phyloP scores from a whole-genome alignment of 2,888 invertebrate genomes.

The Nasonia oneida region DNA sequence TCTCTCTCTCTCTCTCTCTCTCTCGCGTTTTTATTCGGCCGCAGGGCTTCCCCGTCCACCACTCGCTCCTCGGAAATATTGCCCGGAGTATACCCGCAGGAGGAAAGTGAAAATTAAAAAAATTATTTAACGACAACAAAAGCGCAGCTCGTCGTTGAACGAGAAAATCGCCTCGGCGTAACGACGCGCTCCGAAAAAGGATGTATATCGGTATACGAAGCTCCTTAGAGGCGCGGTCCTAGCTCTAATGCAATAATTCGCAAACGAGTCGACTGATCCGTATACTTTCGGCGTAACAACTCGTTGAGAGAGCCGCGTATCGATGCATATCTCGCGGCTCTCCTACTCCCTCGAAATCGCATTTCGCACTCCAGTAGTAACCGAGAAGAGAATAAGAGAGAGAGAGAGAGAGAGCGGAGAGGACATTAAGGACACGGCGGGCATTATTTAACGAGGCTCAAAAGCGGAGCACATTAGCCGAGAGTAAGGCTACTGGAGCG shows the following conservation, averaged over 20 bases:
- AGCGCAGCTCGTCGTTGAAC: too few relatives aligned
- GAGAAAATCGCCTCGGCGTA: too few relatives aligned
- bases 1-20: slow-evolving; percentile 50
- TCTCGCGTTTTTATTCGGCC: slow-evolving; percentile 2
- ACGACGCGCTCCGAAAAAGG: background rate
- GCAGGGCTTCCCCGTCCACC: background rate
- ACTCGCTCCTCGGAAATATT: background rate
- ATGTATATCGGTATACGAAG: background rate
- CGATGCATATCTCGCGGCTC: slow-evolving; percentile 10
- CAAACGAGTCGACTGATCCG: slow-evolving; percentile 1
- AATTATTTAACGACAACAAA: too few relatives aligned
- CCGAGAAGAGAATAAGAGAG: background rate
- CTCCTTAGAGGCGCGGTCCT: background rate
- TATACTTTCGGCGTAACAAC: background rate
- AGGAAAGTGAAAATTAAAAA: too few relatives aligned
- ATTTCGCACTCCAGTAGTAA: slow-evolving; percentile 22
- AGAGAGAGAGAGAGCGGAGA: background rate
- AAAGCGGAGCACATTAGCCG: slow-evolving; percentile 14
- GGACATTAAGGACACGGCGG: slow-evolving; percentile 11
- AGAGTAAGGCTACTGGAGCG: background rate
- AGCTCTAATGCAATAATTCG: slow-evolving; percentile 14
- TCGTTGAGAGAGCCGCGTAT: slow-evolving; percentile 1
- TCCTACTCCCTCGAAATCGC: slow-evolving; percentile 7
- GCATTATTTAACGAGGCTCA: slow-evolving; percentile 23
- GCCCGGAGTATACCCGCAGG: background rate